phyloP scores from a whole-genome alignment of 2,888 invertebrate genomes.

The Latrodectus hesperus region DNA sequence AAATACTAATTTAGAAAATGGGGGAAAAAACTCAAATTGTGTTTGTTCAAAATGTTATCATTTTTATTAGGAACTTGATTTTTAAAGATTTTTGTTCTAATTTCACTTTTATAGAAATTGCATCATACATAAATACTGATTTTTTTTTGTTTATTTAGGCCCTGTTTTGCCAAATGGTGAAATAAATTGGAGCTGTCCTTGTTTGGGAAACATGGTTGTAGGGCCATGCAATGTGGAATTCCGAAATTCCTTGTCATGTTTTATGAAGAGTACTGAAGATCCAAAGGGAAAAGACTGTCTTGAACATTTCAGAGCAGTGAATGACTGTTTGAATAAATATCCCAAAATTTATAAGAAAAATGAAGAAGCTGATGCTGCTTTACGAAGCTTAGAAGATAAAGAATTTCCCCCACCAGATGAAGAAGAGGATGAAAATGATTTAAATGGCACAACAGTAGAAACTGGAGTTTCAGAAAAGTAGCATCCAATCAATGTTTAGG shows the following conservation, averaged over 20 bases:
- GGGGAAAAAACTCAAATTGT: background rate
- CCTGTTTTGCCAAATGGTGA: conserved; percentile 88
- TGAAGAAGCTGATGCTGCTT: conserved; percentile 77
- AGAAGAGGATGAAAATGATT: conserved; percentile 2
- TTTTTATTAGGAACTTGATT: no score
- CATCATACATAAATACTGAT: background rate
- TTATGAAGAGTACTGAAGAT: conserved; percentile 87
- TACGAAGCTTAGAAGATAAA: conserved; percentile 22
- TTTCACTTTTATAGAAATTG: background rate
- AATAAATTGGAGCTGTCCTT: conserved; percentile 98
- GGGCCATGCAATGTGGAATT: conserved; percentile 96
- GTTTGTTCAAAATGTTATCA: no score
- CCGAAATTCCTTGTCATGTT: conserved; percentile 94
- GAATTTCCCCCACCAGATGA: background rate
- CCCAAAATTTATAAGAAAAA: conserved; percentile 85
- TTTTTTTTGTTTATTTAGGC: conserved; percentile 76
- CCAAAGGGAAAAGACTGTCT: conserved; percentile 95
- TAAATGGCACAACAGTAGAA: background rate
- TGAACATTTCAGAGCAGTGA: conserved; percentile 92
- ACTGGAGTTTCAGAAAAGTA: background rate
- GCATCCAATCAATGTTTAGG: background rate
- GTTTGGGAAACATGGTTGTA: conserved; percentile 97
- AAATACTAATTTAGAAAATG: background rate
- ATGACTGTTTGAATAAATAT: conserved; percentile 89
- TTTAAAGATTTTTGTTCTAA: background rate